Evolutionary conservation across 30 jellyfish, hydroid and myxozoan species (phyloP).

Genomic region (Aurelia coerulea): DNA sequence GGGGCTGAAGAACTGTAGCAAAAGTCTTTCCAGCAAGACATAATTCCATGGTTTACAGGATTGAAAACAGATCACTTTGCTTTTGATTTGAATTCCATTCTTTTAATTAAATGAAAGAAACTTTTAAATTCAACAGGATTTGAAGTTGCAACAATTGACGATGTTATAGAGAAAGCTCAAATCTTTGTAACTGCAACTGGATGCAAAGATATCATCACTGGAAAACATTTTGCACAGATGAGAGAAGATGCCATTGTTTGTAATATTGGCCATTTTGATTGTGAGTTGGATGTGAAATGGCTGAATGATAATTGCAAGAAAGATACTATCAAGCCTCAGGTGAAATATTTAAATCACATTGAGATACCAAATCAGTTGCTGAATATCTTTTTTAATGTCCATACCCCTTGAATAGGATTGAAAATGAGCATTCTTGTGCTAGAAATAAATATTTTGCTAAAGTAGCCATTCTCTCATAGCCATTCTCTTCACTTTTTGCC

Average conservation of each 20-base stretch:
- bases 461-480: too few species aligned
- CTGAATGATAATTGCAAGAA: conserved; percentile 75
- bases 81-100: too few species aligned
- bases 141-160: conserved; percentile 95
- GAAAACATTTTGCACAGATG: conserved; percentile 85
- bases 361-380: background rate
- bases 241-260: conserved; percentile 96
- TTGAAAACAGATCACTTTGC: too few species aligned
- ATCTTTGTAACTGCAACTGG: conserved; percentile 98
- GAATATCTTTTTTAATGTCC: background rate
- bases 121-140: conserved; percentile 51
- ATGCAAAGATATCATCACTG: conserved; percentile 77
- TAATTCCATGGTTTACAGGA: too few species aligned
- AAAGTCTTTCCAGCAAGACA: too few species aligned
- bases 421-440: too few species aligned
- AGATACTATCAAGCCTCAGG: conserved; percentile 94
- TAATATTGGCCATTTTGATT: conserved; percentile 97
- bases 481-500: too few species aligned
- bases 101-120: background rate
- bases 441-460: too few species aligned
- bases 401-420: too few species aligned
- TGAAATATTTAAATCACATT: background rate
- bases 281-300: conserved; percentile 96
- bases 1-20: too few species aligned
- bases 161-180: conserved; percentile 79